Base-by-base conservation (phyloP, 2,113 vertebrate genomes). In the Pteruthius melanotis region DNA sequence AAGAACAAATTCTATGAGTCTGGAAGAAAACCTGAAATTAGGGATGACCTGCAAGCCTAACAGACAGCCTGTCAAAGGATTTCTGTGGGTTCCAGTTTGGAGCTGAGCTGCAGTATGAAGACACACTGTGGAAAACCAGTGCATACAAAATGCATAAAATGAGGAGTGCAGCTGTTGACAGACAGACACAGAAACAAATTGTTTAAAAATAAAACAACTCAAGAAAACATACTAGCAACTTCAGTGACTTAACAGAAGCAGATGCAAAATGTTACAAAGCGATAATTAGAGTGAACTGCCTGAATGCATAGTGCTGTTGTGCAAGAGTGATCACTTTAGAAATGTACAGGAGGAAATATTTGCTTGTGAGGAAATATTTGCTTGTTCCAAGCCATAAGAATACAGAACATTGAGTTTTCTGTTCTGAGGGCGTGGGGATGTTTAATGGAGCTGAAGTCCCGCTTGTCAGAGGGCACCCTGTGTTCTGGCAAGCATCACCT, bases 381-480 rank as follows among this genome's bases (percentile, higher is more conserved):
- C 79, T 95, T 89, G 64, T 95, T 92, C 94, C 83, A 93, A 92
- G 68, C 69, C 86, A 30, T 89, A 90, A 84, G 94, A 93, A 93
- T 81, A 95, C 63, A 92, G 95, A 96, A 97, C 96, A 95, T 61
- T 60, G 72, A 95, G 91, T 96, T 89, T 96, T 95, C 79, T 95
- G 42, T 78, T 94, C 83, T 10, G 42, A 93, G 93, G 83, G 95
- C 0, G 35, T 93, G 93, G 80, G 44, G 80, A 65, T 60, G 69
- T 83, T 94, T 81, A 79, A 85, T 78, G 87, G 42, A 80, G 88
- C 39, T 3, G 5, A 93, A 59, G 89, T 89, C 80, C 93, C 75
- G 47, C 83, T 35, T 61, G 69, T 49, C 79, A 89, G 76, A 92
- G 64, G 64, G 71, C 86, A 90, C 33, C 21, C 33, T 42, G 59